phyloP scores from a whole-genome alignment of 1,140 invertebrate species.

The Chrysopa pallens region DNA sequence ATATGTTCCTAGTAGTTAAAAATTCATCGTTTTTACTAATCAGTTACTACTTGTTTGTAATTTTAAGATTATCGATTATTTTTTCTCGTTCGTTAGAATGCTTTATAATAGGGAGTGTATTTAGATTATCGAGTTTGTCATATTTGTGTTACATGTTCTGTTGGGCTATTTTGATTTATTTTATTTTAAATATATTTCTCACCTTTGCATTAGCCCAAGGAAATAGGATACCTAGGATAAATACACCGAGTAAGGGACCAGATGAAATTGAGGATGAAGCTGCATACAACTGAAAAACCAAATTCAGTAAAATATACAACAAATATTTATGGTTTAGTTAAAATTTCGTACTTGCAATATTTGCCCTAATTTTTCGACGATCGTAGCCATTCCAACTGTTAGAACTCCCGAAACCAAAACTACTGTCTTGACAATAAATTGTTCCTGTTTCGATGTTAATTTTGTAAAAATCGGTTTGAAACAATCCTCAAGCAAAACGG shows the following conservation, averaged over 20 bases:
- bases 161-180: slow-evolving; percentile 18
- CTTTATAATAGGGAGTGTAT: too few relatives aligned
- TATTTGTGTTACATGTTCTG: too few relatives aligned
- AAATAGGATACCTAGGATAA: slow-evolving; percentile 29
- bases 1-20: neutral
- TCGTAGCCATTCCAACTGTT: slow-evolving; percentile 26
- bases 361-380: slow-evolving; percentile 11
- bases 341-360: slow-evolving; percentile 15
- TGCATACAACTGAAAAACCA: slow-evolving; percentile 4
- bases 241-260: slow-evolving; percentile 30
- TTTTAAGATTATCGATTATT: too few relatives aligned
- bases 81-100: too few relatives aligned
- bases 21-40: too few relatives aligned
- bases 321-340: too few relatives aligned
- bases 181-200: slow-evolving; percentile 24
- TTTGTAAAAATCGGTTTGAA: slow-evolving; percentile 18
- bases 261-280: slow-evolving; percentile 27
- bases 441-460: slow-evolving; percentile 11
- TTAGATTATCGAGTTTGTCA: too few relatives aligned
- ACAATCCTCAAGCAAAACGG: slow-evolving; percentile 33
- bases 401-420: slow-evolving; percentile 11
- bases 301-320: slow-evolving; percentile 16
- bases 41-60: too few relatives aligned
- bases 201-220: slow-evolving; percentile 28
- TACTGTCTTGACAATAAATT: slow-evolving; percentile 15